Conservation (phyloP, 2,113 vertebrate species). For the Ageneiosus marmoratus region DNA sequence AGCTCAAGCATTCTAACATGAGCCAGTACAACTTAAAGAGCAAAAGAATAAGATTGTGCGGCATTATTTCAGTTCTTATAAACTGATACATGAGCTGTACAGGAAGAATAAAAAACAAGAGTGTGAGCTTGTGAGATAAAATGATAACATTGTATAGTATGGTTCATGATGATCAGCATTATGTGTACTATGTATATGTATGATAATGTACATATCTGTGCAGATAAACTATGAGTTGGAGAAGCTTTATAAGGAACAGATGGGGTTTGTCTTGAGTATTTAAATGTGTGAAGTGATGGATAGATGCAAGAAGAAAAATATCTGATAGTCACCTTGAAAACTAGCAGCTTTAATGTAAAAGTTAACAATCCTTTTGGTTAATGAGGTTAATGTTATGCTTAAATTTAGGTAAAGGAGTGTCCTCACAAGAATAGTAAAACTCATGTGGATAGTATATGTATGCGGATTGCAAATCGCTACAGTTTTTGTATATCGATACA, state of each 20-base stretch:
- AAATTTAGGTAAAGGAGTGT: too few relatives aligned
- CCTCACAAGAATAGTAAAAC: background rate
- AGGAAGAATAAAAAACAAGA: background rate
- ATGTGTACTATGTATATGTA: background rate
- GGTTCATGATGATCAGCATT: background rate
- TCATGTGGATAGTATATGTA: background rate
- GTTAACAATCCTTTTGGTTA: too few relatives aligned
- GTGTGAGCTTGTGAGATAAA: background rate
- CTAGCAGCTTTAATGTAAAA: background rate
- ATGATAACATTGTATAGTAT: background rate
- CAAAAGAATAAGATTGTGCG: background rate
- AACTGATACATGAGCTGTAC: background rate
- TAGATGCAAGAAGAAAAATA: background rate
- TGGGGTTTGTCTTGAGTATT: background rate
- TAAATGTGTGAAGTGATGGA: background rate
- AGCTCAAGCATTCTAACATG: background rate
- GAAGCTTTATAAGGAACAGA: background rate
- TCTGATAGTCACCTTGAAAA: background rate
- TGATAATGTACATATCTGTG: background rate
- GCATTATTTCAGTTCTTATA: background rate
- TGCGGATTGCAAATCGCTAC: background rate
- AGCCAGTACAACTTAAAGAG: background rate
- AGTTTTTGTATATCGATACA: slow-evolving; percentile 7
- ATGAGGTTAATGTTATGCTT: background rate
- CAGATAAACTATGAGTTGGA: background rate